A percentile compares a stretch with the other conserved stretches of the same genome.
These are phyloP conservation scores for Botia almorhae DNA, from an alignment of 2,797 vertebrate species.

Conservation along the genomic window DNA sequence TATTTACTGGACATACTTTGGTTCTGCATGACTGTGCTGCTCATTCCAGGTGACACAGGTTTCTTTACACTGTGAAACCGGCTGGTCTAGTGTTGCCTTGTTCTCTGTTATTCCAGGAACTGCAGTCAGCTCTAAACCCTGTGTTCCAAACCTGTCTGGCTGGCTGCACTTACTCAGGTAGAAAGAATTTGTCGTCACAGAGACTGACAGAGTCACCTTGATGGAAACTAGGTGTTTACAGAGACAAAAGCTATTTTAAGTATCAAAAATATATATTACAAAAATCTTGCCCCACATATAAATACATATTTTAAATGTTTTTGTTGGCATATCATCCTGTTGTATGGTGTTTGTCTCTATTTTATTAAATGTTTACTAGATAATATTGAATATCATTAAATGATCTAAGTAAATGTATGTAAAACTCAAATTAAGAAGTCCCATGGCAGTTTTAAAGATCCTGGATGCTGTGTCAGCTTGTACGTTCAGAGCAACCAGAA, in stretches of 20 bases:
- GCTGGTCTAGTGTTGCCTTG: slow-evolving; percentile 1
- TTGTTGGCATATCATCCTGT: neutral
- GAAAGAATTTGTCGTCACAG: slow-evolving; percentile 3
- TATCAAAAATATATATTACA: slow-evolving; percentile 21
- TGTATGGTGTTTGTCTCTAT: neutral
- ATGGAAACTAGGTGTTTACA: neutral
- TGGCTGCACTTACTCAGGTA: neutral
- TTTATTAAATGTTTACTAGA: slow-evolving; percentile 6
- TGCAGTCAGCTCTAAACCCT: neutral
- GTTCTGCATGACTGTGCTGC: neutral
- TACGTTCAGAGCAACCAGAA: slow-evolving; percentile 25
- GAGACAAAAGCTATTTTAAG: slow-evolving; percentile 12
- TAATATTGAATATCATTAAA: slow-evolving; percentile 7
- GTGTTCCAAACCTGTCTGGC: slow-evolving; percentile 50
- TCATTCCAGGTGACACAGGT: slow-evolving; percentile 4
- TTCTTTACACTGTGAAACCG: slow-evolving; percentile 20
- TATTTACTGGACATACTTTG: too few species aligned
- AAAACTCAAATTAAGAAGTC: neutral
- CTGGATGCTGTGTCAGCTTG: neutral
- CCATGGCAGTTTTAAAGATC: neutral
- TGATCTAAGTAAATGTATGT: neutral
- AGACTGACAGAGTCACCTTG: slow-evolving; percentile 14
- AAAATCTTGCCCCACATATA: too few species aligned
- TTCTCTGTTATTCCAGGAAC: slow-evolving; percentile 40
- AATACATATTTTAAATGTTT: slow-evolving; percentile 6